Evolutionary conservation across 2,113 vertebrate species (phyloP), one percentile per base, ranked within the genome.

Genomic region (Sturnus vulgaris): DNA sequence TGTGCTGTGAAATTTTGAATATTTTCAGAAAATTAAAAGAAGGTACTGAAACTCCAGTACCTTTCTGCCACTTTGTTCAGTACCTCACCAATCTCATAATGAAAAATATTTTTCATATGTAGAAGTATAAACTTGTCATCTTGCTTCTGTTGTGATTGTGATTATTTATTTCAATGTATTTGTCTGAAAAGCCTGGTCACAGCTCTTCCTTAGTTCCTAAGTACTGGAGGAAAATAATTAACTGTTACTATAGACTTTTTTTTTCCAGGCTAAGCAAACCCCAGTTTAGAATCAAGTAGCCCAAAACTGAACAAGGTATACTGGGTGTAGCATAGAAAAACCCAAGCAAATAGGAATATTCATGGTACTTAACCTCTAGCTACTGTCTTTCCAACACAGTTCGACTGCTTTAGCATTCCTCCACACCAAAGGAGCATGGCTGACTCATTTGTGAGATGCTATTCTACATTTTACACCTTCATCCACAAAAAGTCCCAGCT

Each of bases 401-500:
- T 2, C 60, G 33, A 27, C 8, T 68, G n/a, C 25, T 15, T 13
- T 35, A 61, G 10, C 8, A 2, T 30, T 61, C 35, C 31, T 66
- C 11, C 15, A 30, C 23, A n/a, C 15, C 20, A 60, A 27, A 40
- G 23, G 30, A 78, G 24, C 10, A 33, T 4, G 49, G 15, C 9
- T 42, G 15, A n/a, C 35, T 37, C 21, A 13, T 55, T 66, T 79
- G 35, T 5, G 4, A 77, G 10, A 75, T 11, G 4, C 21, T 61
- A 37, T 17, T 72, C 11, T 52, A 18, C 2, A 7, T 63, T 70
- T 80, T 33, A 50, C 15, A 42, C 16, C 12, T 66, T 57, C 28
- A 31, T 9, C 22, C 18, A 11, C 19, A 3, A 16, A n/a, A 78
- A 15, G 0, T 3, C 4, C 6, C 33, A 12, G 3, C 25, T 53